Conservation (phyloP, 2,113 vertebrate genomes). For the Poicephalus gulielmi region DNA sequence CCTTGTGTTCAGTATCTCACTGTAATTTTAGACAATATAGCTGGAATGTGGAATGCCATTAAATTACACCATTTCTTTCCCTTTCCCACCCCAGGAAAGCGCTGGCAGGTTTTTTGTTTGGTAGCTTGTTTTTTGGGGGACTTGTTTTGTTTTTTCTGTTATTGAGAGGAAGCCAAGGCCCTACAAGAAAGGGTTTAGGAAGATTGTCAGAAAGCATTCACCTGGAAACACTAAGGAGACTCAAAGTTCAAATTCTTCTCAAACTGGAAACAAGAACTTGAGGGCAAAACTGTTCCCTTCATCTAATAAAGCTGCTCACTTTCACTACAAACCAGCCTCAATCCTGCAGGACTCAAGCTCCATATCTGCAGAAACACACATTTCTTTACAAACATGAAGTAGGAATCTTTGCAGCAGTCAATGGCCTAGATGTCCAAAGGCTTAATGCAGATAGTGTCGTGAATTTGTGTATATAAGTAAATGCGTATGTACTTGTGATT, state of each 20-base stretch:
- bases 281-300: not conserved
- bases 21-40: not conserved
- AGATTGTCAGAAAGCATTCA: not conserved
- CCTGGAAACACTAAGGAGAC: not conserved
- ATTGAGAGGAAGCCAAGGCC: not conserved
- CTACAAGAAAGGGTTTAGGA: rapidly evolving
- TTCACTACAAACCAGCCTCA: not conserved
- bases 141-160: not conserved
- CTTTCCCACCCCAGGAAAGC: not conserved
- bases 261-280: not conserved
- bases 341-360: rapidly evolving
- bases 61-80: not conserved
- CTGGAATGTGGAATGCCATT: not conserved
- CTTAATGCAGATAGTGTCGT: not conserved
- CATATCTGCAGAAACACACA: not conserved
- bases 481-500: no score
- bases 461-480: no score
- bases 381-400: not conserved
- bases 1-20: not conserved
- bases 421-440: not conserved
- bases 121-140: not conserved
- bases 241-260: not conserved
- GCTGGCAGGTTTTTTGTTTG: not conserved
- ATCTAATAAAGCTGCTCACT: not conserved
- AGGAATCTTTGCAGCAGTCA: not conserved